phyloP scores from a whole-genome alignment of 2,113 vertebrate genomes.

The Grallaria varia region DNA sequence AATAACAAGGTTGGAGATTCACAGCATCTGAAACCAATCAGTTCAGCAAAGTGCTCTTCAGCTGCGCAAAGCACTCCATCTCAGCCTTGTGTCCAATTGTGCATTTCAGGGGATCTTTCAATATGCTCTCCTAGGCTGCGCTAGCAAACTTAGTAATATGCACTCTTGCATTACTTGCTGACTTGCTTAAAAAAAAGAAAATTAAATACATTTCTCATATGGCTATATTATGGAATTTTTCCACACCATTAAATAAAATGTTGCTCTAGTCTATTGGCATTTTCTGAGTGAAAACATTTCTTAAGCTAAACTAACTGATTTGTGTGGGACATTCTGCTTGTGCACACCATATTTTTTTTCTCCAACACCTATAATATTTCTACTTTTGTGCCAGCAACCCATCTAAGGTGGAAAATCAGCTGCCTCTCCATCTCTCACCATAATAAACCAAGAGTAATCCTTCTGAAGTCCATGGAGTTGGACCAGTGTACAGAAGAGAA shows the following conservation, averaged over 20 bases:
- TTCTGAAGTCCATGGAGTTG: not conserved
- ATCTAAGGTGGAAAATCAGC: slow-evolving; percentile 56
- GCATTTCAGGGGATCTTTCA: slow-evolving; percentile 62
- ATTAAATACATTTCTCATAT: slow-evolving; percentile 75
- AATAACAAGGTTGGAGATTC: slow-evolving; percentile 30
- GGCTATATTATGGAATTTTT: slow-evolving; percentile 69
- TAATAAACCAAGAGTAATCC: not conserved
- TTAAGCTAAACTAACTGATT: slow-evolving; percentile 66
- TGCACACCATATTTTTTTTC: slow-evolving; percentile 37
- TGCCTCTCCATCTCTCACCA: not conserved
- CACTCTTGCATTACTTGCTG: slow-evolving; percentile 62
- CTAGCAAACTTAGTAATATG: slow-evolving; percentile 56
- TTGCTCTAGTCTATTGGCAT: slow-evolving; percentile 67
- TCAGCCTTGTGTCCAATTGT: slow-evolving; percentile 13
- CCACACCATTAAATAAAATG: slow-evolving; percentile 71
- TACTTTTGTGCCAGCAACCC: slow-evolving; percentile 34
- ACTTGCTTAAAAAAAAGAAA: slow-evolving; percentile 71
- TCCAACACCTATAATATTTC: slow-evolving; percentile 35
- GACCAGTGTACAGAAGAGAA: slow-evolving; percentile 48
- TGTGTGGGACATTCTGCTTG: slow-evolving; percentile 34
- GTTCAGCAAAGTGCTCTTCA: slow-evolving; percentile 54
- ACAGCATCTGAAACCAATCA: slow-evolving; percentile 60
- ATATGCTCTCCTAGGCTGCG: slow-evolving; percentile 11
- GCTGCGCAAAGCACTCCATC: slow-evolving; percentile 26
- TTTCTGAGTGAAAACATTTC: slow-evolving; percentile 69